Base-by-base conservation (phyloP, 2,888 invertebrate species). In the Eumerus sabulonum region DNA sequence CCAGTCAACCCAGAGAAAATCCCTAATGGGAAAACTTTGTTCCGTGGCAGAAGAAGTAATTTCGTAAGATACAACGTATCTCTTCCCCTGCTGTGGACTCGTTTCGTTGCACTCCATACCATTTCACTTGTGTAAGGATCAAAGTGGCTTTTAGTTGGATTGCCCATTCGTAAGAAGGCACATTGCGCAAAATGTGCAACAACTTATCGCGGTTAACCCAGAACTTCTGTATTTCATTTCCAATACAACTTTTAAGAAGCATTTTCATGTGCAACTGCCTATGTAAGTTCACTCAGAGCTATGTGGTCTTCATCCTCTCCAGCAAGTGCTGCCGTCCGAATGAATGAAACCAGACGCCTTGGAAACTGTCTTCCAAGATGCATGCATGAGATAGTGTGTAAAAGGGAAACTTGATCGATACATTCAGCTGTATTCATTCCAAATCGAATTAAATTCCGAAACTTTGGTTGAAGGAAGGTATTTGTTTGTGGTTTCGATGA, bases 231-330 rank as follows among this genome's bases (percentile, higher is more conserved):
- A 74, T 79, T 79, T 79, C 79, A 79, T 79, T 79, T 79, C 74
- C 74, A 79, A 79, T 79, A 79, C 79, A 79, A 73, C 68, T 74
- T 73, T 50, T 74, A 79, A 79, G 79, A 79, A 79, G 79, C 79
- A 74, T 79, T 79, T 79, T 79, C 79, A 79, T 79, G 79, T 79
- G 79, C 79, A 79, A 79, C 79, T 79, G 79, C 79, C 79, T 79
- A 79, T 64, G 79, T 74, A 79, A 74, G 68, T 54, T 74, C 12
- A 42, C 14, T n/a, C 11, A n/a, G 40, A 19, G 17, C 38, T 27
- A 27, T 7, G 7, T 7, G 27, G 27, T 7, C 7, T 7, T 27
- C 27, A 4, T 27, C 27, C 7, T 7, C 27, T 27, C 27, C 27
- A 7, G 27, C 27, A 27, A 27, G 7, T 27, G 27, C 7, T 7